Evolutionary conservation across 2,797 vertebrate species (phyloP).

Genomic region (Poeciliopsis turneri): DNA sequence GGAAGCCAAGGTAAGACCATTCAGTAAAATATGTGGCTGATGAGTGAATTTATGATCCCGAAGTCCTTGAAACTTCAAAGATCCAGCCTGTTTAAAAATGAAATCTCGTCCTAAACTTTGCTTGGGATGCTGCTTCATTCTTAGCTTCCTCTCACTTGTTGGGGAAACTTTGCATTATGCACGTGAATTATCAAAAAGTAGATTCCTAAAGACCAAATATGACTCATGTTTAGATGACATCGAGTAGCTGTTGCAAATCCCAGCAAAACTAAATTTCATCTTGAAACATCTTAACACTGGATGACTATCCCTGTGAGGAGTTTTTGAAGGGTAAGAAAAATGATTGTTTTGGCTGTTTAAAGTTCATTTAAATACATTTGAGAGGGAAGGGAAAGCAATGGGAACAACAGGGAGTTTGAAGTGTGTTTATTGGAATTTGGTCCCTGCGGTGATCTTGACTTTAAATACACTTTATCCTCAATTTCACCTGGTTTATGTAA

Average conservation of each 20-base stretch:
- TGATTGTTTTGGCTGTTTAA: constrained; percentile 17
- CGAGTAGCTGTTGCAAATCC: constrained; percentile 12
- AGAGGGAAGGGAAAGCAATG: constrained; percentile 14
- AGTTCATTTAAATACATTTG: constrained; percentile 28
- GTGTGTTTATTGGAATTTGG: constrained; percentile 21
- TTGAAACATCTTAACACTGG: constrained; percentile 47
- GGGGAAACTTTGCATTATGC: neutral
- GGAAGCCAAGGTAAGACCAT: neutral
- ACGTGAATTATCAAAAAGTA: neutral
- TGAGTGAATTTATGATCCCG: neutral
- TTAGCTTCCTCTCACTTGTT: neutral
- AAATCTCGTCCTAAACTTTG: neutral
- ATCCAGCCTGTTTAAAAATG: neutral
- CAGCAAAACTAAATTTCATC: constrained; percentile 25
- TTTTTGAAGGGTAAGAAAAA: neutral
- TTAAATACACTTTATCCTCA: constrained; percentile 14
- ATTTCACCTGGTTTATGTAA: constrained; percentile 25
- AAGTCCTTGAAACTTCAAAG: neutral
- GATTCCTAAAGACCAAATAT: neutral
- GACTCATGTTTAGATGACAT: neutral
- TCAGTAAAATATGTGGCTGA: neutral
- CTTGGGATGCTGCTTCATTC: neutral
- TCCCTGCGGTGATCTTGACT: constrained; percentile 9
- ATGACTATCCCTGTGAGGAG: constrained; percentile 20
- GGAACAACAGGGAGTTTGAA: constrained; percentile 7